These are phyloP conservation scores for Heterohyrax brucei DNA, from an alignment of 2,797 vertebrate species.

Conservation along the genomic window DNA sequence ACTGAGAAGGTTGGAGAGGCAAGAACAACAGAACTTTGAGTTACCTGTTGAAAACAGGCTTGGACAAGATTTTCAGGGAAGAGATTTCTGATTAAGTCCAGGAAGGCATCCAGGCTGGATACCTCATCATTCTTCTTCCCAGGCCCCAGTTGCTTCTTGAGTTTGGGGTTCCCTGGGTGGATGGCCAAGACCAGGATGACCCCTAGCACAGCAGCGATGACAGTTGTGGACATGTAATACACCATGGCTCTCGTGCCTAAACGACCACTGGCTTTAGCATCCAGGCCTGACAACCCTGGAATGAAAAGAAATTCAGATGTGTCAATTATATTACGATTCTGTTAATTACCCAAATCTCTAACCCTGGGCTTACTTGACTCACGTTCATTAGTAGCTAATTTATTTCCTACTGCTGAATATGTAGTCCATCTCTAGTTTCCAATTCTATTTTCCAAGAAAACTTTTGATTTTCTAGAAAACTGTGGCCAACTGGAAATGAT, in stretches of 20 bases:
- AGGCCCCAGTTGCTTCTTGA: constrained; percentile 97
- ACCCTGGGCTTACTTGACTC: neutral
- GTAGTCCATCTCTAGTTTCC: neutral
- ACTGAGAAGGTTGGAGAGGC: neutral
- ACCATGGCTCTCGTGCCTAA: constrained; percentile 98
- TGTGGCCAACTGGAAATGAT: neutral
- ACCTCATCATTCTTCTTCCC: constrained; percentile 98
- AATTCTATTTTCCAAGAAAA: neutral
- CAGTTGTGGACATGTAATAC: constrained; percentile 98
- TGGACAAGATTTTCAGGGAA: constrained; percentile 99
- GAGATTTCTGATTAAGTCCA: constrained; percentile 98
- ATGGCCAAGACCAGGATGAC: constrained; percentile 98
- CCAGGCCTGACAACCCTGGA: constrained; percentile 96
- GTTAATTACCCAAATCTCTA: neutral
- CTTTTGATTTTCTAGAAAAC: constrained; percentile 53
- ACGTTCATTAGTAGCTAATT: neutral
- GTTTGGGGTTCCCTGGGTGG: constrained; percentile 98
- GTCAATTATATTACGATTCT: neutral
- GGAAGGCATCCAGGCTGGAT: constrained; percentile 98
- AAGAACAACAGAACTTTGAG: neutral
- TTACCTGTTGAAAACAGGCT: constrained; percentile 99
- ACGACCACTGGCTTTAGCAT: constrained; percentile 98
- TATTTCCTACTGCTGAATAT: neutral
- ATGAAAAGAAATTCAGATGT: constrained; percentile 75
- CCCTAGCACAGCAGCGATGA: constrained; percentile 98